phyloP scores from a whole-genome alignment of 2,888 invertebrate species.

The Enoplolaimus lenunculus region DNA sequence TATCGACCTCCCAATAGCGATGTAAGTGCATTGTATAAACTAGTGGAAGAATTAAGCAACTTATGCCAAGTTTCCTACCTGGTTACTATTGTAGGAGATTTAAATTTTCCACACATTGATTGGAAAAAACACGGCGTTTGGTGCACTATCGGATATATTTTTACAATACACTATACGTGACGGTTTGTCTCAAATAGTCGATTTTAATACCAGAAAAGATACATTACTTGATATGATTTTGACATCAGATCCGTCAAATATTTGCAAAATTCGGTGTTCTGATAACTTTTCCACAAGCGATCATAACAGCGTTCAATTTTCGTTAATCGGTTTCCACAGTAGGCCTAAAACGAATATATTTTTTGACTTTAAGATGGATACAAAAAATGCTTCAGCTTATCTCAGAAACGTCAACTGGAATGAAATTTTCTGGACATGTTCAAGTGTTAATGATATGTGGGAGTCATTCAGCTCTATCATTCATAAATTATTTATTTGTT shows the following conservation, averaged over 20 bases:
- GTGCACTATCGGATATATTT: neutral
- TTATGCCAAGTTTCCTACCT: neutral
- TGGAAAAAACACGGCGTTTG: neutral
- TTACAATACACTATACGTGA: neutral
- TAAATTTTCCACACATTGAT: slow-evolving; percentile 8
- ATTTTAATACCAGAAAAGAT: neutral
- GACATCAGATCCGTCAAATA: slow-evolving; percentile 1
- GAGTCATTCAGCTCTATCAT: neutral
- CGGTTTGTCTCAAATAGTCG: neutral
- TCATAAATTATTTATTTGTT: neutral
- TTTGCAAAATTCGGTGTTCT: neutral
- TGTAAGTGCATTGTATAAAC: neutral
- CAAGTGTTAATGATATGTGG: neutral
- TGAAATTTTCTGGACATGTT: neutral
- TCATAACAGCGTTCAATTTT: neutral
- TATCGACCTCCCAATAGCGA: slow-evolving; percentile 2
- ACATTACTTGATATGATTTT: neutral
- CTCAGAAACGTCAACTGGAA: neutral
- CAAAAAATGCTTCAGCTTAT: neutral
- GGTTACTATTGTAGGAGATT: slow-evolving; percentile 1
- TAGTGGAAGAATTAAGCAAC: neutral
- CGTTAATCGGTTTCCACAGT: neutral
- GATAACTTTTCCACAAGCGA: neutral
- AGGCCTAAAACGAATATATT: neutral
- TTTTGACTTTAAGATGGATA: neutral